phyloP scores from a whole-genome alignment of 2,797 vertebrate species.

The Etheostoma perlongum region DNA sequence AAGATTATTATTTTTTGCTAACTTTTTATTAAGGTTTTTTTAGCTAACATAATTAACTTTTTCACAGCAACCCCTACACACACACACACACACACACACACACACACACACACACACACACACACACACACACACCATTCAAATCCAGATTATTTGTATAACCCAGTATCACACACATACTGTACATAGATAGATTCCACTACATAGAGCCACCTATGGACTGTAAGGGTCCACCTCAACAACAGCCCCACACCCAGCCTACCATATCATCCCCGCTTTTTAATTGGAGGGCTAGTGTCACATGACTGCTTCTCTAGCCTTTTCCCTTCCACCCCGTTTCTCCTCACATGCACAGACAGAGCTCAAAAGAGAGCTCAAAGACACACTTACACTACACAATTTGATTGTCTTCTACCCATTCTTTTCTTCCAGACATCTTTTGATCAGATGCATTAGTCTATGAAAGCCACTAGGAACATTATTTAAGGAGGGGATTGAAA shows the following conservation, averaged over 20 bases:
- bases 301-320: conserved; percentile 41
- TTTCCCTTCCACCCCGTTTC: conserved; percentile 33
- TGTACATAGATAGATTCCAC: neutral
- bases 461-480: conserved; percentile 10
- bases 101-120: neutral
- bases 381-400: conserved; percentile 42
- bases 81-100: neutral
- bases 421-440: conserved; percentile 17
- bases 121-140: neutral
- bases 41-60: neutral
- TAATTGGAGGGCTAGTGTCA: conserved; percentile 56
- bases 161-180: neutral
- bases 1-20: neutral
- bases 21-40: neutral
- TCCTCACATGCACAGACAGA: conserved; percentile 65
- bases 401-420: conserved; percentile 11
- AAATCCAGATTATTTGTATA: neutral
- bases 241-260: conserved; percentile 33
- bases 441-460: conserved; percentile 37
- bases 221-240: conserved; percentile 14
- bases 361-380: no score
- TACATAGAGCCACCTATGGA: no score
- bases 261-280: conserved; percentile 23
- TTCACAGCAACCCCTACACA: neutral
- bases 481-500: conserved; percentile 6